Conservation (phyloP, 2,113 vertebrate species). For the Spea multiplicata region DNA sequence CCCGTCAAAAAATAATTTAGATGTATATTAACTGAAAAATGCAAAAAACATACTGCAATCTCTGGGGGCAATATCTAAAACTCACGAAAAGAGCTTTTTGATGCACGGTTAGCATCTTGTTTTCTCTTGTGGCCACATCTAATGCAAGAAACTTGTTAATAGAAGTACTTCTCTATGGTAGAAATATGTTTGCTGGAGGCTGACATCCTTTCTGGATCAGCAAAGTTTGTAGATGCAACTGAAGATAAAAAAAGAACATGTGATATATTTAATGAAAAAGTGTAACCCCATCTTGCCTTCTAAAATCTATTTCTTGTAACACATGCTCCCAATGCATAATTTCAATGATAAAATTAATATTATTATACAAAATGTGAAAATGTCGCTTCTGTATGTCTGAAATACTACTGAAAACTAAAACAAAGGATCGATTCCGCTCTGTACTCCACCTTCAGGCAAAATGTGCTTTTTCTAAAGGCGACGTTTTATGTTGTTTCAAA, state of each 20-base stretch:
- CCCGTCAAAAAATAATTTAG: conserved; percentile 5
- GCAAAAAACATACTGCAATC: conserved; percentile 25
- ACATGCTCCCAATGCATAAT: background rate
- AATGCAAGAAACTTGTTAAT: conserved; percentile 47
- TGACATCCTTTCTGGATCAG: background rate
- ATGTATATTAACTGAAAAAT: conserved; percentile 23
- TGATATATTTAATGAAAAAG: too few species aligned
- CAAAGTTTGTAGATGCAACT: background rate
- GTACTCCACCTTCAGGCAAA: conserved; percentile 50
- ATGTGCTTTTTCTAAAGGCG: conserved; percentile 49
- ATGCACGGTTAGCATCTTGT: conserved; percentile 23
- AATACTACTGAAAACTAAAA: background rate
- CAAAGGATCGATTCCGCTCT: background rate
- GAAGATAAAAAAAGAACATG: too few species aligned
- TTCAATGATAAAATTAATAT: background rate
- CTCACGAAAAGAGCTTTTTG: conserved; percentile 39
- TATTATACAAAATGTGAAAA: background rate
- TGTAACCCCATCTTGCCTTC: too few species aligned
- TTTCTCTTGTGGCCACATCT: conserved; percentile 35
- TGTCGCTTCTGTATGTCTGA: background rate
- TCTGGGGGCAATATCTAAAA: conserved; percentile 12
- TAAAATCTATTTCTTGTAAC: too few species aligned
- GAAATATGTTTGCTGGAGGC: conserved; percentile 20
- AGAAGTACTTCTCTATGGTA: conserved; percentile 22
- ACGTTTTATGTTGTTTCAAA: conserved; percentile 18